Evolutionary conservation across 2,113 vertebrate genomes (phyloP).

Genomic region (Hippocampus mohnikei): DNA sequence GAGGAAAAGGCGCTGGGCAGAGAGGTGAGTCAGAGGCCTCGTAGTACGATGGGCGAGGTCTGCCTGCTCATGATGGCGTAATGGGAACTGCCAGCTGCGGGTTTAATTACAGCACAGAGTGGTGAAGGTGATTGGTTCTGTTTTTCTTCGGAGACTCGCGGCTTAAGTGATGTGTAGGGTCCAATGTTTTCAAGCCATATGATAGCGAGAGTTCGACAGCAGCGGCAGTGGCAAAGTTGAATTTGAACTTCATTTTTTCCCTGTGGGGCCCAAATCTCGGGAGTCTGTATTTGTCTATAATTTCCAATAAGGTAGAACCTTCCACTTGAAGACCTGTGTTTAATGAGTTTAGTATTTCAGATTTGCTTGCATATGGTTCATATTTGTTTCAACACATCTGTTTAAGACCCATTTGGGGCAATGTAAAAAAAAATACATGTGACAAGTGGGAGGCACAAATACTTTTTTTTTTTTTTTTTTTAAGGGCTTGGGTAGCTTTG

Average conservation of each 20-base stretch:
- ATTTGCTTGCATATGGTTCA: background rate
- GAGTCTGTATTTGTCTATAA: background rate
- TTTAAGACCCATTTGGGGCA: background rate
- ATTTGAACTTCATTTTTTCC: background rate
- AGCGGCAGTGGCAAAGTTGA: slow-evolving; percentile 20
- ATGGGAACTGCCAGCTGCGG: slow-evolving; percentile 77
- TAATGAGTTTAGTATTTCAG: background rate
- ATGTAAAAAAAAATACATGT: background rate
- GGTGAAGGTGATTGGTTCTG: slow-evolving; percentile 62
- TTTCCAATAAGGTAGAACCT: background rate
- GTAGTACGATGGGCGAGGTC: slow-evolving; percentile 47
- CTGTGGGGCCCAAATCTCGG: background rate
- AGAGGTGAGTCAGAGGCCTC: slow-evolving; percentile 50
- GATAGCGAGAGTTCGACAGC: slow-evolving; percentile 55
- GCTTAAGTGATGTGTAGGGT: slow-evolving; percentile 64
- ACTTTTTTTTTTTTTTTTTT: background rate
- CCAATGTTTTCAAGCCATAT: slow-evolving; percentile 63
- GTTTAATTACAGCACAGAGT: slow-evolving; percentile 67
- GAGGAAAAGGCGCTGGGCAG: slow-evolving; percentile 20
- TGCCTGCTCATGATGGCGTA: slow-evolving; percentile 62
- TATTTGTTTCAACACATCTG: slow-evolving; percentile 1
- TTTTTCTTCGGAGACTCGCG: slow-evolving; percentile 68
- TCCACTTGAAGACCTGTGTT: background rate
- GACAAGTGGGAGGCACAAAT: background rate
- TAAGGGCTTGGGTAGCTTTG: background rate